Conservation (phyloP, 2,888 invertebrate genomes). For the Dysmachus trigonus region DNA sequence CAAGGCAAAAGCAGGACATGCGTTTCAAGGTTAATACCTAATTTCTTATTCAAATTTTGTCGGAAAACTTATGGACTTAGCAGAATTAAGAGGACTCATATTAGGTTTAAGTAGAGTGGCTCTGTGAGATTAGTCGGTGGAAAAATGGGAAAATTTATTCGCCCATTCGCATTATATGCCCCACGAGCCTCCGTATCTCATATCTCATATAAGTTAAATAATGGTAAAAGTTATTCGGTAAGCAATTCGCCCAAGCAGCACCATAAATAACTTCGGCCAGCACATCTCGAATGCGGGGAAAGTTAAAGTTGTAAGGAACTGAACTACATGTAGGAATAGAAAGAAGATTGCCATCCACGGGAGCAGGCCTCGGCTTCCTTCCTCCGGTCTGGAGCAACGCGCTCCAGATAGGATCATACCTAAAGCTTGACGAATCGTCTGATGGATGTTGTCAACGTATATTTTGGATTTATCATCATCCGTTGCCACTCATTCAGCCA, state of each 20-base stretch:
- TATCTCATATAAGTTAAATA: constrained; percentile 9
- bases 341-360: background rate
- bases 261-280: constrained; percentile 21
- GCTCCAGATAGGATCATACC: constrained; percentile 34
- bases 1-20: background rate
- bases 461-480: constrained; percentile 42
- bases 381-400: background rate
- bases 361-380: constrained; percentile 4
- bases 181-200: background rate
- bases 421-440: constrained; percentile 41
- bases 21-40: background rate
- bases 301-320: constrained; percentile 35
- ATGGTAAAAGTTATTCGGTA: constrained; percentile 9
- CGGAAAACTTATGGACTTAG: background rate
- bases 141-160: background rate
- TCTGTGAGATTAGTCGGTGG: background rate
- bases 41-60: background rate
- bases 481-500: constrained; percentile 40
- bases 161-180: background rate
- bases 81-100: background rate
- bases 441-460: constrained; percentile 42
- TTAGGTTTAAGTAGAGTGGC: background rate
- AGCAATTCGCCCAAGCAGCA: background rate
- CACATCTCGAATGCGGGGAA: background rate
- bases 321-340: background rate